Base-by-base conservation (phyloP, 2,888 invertebrate genomes). In the Tetanocera ferruginea region DNA sequence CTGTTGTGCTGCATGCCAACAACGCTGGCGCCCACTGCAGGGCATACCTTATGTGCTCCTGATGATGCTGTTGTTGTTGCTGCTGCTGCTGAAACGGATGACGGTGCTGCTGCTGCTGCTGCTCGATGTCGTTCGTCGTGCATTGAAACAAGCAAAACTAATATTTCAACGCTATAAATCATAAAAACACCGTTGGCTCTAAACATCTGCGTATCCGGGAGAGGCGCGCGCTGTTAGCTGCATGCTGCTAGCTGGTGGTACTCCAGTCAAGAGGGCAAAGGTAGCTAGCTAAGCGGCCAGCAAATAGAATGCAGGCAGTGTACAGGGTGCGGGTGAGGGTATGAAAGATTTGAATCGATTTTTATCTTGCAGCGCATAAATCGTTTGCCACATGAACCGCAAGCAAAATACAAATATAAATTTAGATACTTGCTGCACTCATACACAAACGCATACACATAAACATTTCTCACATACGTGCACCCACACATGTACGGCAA, bases 81-180 rank as follows among this genome's bases (percentile, higher is more conserved):
- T 23, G 60, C 14, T 60, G 11, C 11, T 28, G 3, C 28, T 64
- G 64, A 28, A 64, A 31, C 31, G 64, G 11, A 60, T 28, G 19
- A 25, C 52, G 52, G 52, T 3, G 2, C 17, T 14, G 4, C 17
- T 14, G 2, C n/a, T 19, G 67, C 19, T 60, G 43, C 25, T 25
- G 49, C 23, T 25, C n/a, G 34, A 64, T 52, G 74, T 74, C 74
- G 73, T 60, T 81, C 52, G 57, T 23, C 57, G 14, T 74, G 64
- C 51, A 64, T 74, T 52, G 84, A 86, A 86, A 86, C 86, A 85
- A 87, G 86, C 86, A 86, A 86, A 87, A 86, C 87, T 86, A 87
- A 87, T 87, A 87, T 87, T 86, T 87, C 86, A 86, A 82, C 83
- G 83, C 85, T 84, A 86, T 87, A 87, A 87, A 87, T 87, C 87